Evolutionary conservation across 2,113 vertebrate species (phyloP).

Genomic region (Agelaius phoeniceus): DNA sequence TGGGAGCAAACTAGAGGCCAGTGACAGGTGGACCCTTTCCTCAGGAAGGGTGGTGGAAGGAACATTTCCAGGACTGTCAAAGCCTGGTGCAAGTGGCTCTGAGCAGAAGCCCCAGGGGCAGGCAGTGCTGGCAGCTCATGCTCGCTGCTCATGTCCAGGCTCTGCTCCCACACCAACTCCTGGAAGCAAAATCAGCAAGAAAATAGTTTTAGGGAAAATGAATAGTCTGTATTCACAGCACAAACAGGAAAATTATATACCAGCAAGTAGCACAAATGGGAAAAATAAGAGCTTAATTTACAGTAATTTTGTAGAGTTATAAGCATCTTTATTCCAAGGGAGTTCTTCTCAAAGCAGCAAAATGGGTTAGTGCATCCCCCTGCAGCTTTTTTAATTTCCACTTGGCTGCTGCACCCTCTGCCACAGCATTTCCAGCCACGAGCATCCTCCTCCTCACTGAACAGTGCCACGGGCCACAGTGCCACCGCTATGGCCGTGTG

Average conservation of each 20-base stretch:
- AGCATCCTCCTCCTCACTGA: not conserved
- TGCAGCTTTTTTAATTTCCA: not conserved
- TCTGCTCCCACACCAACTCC: not conserved
- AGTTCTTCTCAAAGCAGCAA: not conserved
- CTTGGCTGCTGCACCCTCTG: not conserved
- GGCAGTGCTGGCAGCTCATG: not conserved
- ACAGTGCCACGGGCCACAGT: fast-evolving
- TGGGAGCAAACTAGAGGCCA: not conserved
- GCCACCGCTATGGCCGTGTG: fast-evolving
- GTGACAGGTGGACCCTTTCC: not conserved
- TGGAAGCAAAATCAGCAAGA: not conserved
- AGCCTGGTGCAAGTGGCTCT: fast-evolving
- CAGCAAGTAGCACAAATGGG: not conserved
- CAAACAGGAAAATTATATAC: not conserved
- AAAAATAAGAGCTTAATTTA: not conserved
- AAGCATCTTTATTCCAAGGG: not conserved
- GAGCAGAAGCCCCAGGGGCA: not conserved
- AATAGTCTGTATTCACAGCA: not conserved
- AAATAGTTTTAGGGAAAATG: not conserved
- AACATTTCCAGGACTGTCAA: not conserved
- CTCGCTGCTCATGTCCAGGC: fast-evolving
- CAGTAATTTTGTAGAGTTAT: not conserved
- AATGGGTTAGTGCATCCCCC: not conserved
- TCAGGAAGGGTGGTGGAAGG: not conserved
- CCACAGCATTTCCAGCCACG: not conserved